These are phyloP conservation scores for Carcharodon carcharias DNA, from an alignment of 2,797 vertebrate genomes.

Conservation along the genomic window DNA sequence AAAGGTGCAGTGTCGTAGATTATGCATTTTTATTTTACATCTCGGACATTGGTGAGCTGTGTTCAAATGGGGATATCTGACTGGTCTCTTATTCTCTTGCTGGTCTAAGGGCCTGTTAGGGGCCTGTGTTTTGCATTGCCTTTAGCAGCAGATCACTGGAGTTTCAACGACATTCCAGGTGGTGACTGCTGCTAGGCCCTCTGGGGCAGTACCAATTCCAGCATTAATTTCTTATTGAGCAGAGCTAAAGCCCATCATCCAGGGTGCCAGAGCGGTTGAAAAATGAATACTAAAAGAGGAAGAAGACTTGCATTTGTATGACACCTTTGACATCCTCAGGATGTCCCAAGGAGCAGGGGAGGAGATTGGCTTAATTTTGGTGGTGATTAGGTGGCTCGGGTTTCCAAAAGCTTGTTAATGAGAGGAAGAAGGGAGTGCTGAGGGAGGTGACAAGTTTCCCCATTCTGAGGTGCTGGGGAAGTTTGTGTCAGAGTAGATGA, in stretches of 20 bases:
- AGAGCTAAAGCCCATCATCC: background rate
- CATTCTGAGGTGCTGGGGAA: background rate
- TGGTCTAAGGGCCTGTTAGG: background rate
- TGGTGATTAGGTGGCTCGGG: background rate
- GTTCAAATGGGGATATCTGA: background rate
- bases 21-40: background rate
- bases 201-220: background rate
- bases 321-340: background rate
- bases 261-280: background rate
- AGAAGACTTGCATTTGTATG: background rate
- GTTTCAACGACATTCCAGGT: background rate
- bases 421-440: background rate
- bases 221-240: background rate
- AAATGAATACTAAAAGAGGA: background rate
- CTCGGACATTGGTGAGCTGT: background rate
- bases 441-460: background rate
- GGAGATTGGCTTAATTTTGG: background rate
- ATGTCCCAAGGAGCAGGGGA: background rate
- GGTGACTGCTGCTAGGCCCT: background rate
- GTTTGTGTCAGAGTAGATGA: background rate
- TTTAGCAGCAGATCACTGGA: background rate
- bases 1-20: background rate
- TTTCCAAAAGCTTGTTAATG: background rate
- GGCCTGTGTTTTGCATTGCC: background rate
- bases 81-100: background rate